Base-by-base conservation (phyloP, 2,888 invertebrate species). In the Mythimna albipuncta region DNA sequence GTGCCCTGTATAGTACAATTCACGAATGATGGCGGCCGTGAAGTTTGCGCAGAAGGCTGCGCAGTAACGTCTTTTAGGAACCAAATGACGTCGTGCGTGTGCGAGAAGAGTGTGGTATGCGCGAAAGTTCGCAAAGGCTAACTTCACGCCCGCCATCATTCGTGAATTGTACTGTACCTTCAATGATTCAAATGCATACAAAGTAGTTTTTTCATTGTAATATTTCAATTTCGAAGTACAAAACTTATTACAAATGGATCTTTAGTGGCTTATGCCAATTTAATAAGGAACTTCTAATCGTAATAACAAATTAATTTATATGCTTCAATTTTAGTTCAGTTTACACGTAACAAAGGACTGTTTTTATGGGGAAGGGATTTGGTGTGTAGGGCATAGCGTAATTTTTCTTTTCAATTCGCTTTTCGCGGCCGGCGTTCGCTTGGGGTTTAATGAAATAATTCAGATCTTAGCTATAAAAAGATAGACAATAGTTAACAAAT, bases 381-480 rank as follows among this genome's bases (percentile, higher is more conserved):
- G 35, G 16, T 16, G 11, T 35, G 10, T 9, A 41, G 21, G 6
- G 2, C 9, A 58, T 32, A 41, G 41, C 10, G 38, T 38, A 11
- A 41, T 41, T 11, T 41, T 41, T 41, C 11, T 10, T 41, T 41
- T 35, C 7, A 38, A 38, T 38, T 38, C 7, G 7, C n/a, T n/a
- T n/a, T n/a, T n/a, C n/a, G n/a, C n/a, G n/a, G 32, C 32, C 4
- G 32, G 32, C 32, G 32, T 32, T 32, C 32, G 32, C 32, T 32
- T 32, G 32, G 32, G 32, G 32, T 32, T 32, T 32, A 32, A 41
- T 41, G 2, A 41, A 41, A 2, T 38, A 41, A 10, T 41, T 11
- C 11, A 77, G 74, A 75, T 75, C 69, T 16, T 65, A 44, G n/a
- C 35, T 26, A 77, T 21, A 77, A 57, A 75, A 62, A 69, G 35